Conservation (phyloP, 2,113 vertebrate genomes). For the Bufo gargarizans region DNA sequence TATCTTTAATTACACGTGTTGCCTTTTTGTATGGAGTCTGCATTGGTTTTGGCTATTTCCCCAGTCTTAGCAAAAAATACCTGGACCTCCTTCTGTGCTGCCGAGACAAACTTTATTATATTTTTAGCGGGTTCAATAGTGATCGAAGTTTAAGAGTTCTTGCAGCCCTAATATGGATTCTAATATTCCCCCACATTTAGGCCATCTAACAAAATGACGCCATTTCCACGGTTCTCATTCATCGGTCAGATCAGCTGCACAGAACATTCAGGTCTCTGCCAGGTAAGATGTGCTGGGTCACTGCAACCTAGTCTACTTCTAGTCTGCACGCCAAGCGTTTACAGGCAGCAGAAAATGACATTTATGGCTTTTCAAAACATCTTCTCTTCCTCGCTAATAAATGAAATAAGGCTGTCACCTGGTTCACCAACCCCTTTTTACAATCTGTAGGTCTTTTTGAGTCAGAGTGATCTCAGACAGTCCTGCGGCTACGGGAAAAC, state of each 20-base stretch:
- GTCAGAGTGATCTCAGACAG: neutral
- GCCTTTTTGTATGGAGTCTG: too few species aligned
- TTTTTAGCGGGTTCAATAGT: too few species aligned
- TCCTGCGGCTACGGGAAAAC: neutral
- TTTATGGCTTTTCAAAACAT: neutral
- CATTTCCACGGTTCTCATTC: neutral
- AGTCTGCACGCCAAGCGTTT: neutral
- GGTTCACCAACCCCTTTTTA: neutral
- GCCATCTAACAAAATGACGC: neutral
- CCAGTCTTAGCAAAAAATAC: too few species aligned
- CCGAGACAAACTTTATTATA: too few species aligned
- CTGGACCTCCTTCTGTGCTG: too few species aligned
- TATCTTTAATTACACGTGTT: too few species aligned
- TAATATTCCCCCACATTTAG: too few species aligned
- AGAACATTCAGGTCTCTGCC: neutral
- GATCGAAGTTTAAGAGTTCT: too few species aligned
- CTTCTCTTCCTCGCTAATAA: neutral
- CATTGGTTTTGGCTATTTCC: too few species aligned
- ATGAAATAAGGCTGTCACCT: neutral
- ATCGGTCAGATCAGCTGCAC: neutral
- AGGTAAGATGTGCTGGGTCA: neutral
- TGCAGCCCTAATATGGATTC: too few species aligned
- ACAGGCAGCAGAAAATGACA: neutral
- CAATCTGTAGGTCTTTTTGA: neutral
- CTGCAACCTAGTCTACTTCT: neutral